Conservation (phyloP, 92 coral and sea anemone species). For the Zoanthus gigantus region DNA sequence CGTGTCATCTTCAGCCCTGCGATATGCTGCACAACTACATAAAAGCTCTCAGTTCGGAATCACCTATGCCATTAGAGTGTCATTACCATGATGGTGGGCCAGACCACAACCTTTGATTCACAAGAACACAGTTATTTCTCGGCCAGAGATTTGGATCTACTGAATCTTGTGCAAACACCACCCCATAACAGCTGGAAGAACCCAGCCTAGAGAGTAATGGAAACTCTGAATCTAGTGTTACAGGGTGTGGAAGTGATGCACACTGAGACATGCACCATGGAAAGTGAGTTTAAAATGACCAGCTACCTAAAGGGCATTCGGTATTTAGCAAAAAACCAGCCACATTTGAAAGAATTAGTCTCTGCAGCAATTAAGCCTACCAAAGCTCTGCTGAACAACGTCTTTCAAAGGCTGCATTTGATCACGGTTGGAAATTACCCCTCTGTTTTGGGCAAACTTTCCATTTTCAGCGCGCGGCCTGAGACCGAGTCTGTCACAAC, state of each 20-base stretch:
- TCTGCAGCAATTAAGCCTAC: conserved; percentile 56
- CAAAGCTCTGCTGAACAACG: conserved; percentile 60
- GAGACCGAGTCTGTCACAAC: too few species aligned
- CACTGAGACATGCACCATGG: conserved; percentile 51
- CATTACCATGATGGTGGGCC: too few species aligned
- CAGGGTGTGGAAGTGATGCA: not conserved
- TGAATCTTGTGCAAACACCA: conserved; percentile 58
- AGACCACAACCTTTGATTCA: conserved; percentile 35
- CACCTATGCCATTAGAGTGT: too few species aligned
- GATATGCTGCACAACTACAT: conserved; percentile 59
- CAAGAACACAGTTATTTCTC: conserved; percentile 48
- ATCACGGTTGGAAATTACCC: not conserved
- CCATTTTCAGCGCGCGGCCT: too few species aligned
- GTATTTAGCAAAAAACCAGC: conserved; percentile 44
- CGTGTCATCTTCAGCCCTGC: conserved; percentile 56
- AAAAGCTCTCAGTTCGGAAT: too few species aligned
- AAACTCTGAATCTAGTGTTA: conserved; percentile 49
- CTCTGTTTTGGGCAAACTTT: too few species aligned
- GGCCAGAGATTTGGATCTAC: conserved; percentile 53
- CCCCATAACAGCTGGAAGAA: conserved; percentile 38
- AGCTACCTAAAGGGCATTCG: conserved; percentile 55
- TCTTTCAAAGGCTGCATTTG: conserved; percentile 60
- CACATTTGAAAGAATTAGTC: conserved; percentile 50
- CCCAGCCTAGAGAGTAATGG: not conserved
- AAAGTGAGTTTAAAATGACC: conserved; percentile 49